Evolutionary conservation across 2,797 vertebrate species (phyloP), one percentile per base, ranked within the genome.

Genomic region (Paratrypauchen microcephalus): DNA sequence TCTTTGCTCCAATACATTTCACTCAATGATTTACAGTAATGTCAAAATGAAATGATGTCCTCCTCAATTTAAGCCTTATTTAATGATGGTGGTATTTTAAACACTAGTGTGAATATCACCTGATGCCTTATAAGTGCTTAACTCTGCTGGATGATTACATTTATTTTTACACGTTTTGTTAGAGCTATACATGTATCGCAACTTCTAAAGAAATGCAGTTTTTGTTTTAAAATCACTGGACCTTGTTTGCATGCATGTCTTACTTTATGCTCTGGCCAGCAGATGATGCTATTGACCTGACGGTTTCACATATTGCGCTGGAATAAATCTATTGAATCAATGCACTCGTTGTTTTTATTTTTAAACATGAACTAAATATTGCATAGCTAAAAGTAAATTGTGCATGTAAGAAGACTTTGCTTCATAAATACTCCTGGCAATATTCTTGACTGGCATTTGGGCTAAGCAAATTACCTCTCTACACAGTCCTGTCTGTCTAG

Each of bases 81-180:
- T 83, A 91, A 95, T 99, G 97, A 98, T 24, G 89, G 86, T 87
- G 87, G 88, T 93, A 87, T 95, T 95, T 75, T 89, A 89, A 98
- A 97, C 83, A 41, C 7, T 0, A 1, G 36, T 0, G 59, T 79
- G 91, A 87, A 81, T 92, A 91, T 92, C 90, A 91, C 88, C 92
- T 81, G 97, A 98, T 80, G 89, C 56, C 70, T 61, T 73, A 84
- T 94, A 94, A 94, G 92, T 84, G 80, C 90, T 88, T 88, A 90
- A 89, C 69, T 87, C 75, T 75, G 65, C 70, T 85, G 83, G 87
- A 92, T 73, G 66, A 74, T 76, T 72, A 26, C 55, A 71, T 77
- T 71, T 30, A 26, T 36, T 52, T 76, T 56, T 74, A 66, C 15
- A 23, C 71, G 64, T 4, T 8, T 63, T 1, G 8, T 47, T n/a